Base-by-base conservation (phyloP, 2,888 invertebrate genomes). In the Eledona agricola region DNA sequence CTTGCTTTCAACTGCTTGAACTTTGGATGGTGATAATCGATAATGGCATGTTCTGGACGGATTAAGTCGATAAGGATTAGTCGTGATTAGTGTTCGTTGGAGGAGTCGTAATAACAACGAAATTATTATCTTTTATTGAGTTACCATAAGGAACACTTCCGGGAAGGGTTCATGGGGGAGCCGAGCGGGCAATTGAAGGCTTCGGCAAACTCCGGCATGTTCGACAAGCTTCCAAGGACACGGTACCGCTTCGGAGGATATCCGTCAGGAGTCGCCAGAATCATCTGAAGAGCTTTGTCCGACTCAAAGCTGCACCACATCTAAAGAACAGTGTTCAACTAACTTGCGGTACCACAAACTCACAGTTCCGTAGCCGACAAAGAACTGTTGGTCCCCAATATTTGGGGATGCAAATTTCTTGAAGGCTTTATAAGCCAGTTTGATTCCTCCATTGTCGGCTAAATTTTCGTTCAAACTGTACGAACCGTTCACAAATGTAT, bases 401-500 rank as follows among this genome's bases (percentile, higher is more conserved):
- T 10, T 7, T 28, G 12, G 15, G 1, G 43, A 34, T 29, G 53
- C 38, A 2, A 68, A 20, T 25, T 65, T 68, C 40, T 67, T 58
- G 51, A 72, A 69, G 0, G 77, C 73, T 35, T 61, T 63, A 45
- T 66, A 76, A 0, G 77, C 68, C 35, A 70, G 67, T 26, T 73
- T 60, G 0, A 73, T 54, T 1, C 78, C 78, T 1, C 77, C 77
- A 57, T 77, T 77, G 51, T 78, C 78, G 1, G 78, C 77, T 12
- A 77, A 58, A 50, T 77, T 77, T 60, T 77, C 77, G 50, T 72
- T 80, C 16, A 82, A 71, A 4, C 81, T 82, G 23, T 72, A 71
- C 1, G 72, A 69, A 0, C 82, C 81, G 62, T 82, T 78, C 6
- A 79, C 73, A 3, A 29, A 43, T 10, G 7, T 32, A 42, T 68